These are phyloP conservation scores for Cassiopea andromeda DNA, from an alignment of 30 jellyfish, hydroid and myxozoan species.

Conservation along the genomic window DNA sequence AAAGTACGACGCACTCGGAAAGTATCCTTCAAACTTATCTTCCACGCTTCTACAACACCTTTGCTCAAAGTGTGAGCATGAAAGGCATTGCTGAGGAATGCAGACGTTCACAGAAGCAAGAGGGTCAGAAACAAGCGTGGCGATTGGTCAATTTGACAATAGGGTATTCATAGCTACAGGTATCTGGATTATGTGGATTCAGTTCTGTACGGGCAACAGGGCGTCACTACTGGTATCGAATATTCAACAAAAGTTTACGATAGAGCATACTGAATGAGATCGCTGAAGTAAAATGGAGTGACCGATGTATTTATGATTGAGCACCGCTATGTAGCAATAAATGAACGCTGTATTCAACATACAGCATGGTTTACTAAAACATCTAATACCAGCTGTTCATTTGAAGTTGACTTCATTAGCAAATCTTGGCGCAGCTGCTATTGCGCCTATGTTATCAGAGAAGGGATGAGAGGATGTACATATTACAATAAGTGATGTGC, in stretches of 20 bases:
- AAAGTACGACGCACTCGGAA: background rate
- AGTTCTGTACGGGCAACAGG: slow-evolving; percentile 13
- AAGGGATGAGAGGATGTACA: too few species aligned
- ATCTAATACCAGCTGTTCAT: background rate
- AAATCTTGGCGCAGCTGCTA: background rate
- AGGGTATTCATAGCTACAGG: slow-evolving; percentile 44
- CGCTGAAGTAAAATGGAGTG: background rate
- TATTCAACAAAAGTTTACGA: slow-evolving; percentile 1
- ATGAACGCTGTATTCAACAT: slow-evolving; percentile 4
- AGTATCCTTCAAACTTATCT: background rate
- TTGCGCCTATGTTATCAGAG: too few species aligned
- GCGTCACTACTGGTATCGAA: slow-evolving; percentile 55
- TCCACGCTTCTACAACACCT: background rate
- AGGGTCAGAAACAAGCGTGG: slow-evolving; percentile 42
- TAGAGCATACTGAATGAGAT: background rate
- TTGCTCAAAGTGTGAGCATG: background rate
- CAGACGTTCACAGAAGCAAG: slow-evolving; percentile 11
- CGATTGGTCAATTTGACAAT: slow-evolving; percentile 51
- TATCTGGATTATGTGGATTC: slow-evolving; percentile 38
- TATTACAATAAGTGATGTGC: too few species aligned
- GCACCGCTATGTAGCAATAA: slow-evolving; percentile 2
- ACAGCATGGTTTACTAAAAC: background rate
- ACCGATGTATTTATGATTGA: slow-evolving; percentile 21
- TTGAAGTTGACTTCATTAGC: background rate
- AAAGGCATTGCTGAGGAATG: background rate